phyloP scores from a whole-genome alignment of 2,888 invertebrate species.

The Apamea crenata region DNA sequence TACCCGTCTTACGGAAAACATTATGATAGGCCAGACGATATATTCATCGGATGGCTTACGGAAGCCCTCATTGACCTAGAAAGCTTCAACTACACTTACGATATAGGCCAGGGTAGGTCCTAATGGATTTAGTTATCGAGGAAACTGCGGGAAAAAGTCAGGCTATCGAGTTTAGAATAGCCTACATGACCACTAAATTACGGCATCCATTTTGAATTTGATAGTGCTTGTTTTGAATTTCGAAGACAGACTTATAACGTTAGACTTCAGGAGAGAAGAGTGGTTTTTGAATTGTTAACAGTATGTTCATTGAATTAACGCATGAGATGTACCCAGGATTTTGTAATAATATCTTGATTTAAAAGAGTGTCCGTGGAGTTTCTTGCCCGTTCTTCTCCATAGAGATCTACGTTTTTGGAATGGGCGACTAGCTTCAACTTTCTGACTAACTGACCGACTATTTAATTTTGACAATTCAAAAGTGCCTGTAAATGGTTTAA shows the following conservation, averaged over 20 bases:
- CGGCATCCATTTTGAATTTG: conserved; percentile 19
- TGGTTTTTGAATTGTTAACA: not conserved
- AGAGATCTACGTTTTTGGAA: too few species aligned
- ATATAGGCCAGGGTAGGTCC: conserved; percentile 61
- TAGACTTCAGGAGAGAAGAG: not conserved
- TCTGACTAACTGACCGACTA: too few species aligned
- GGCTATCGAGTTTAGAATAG: conserved; percentile 25
- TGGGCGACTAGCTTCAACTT: too few species aligned
- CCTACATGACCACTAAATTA: conserved; percentile 43
- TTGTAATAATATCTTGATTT: too few species aligned
- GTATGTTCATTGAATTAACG: not conserved
- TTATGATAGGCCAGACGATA: conserved; percentile 48
- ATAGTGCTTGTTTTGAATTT: conserved; percentile 24
- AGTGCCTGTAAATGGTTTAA: too few species aligned
- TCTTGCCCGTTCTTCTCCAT: too few species aligned
- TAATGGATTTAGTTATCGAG: conserved; percentile 62
- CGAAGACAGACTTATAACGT: conserved; percentile 1
- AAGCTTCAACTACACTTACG: conserved; percentile 57
- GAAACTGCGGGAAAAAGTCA: conserved; percentile 39
- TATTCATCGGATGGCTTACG: conserved; percentile 49
- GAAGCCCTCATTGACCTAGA: conserved; percentile 66
- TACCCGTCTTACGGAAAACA: conserved; percentile 18
- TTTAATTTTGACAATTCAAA: too few species aligned
- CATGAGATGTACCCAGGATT: too few species aligned
- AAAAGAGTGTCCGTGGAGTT: too few species aligned